phyloP scores from a whole-genome alignment of 1,140 invertebrate species.

The Fopius arisanus region DNA sequence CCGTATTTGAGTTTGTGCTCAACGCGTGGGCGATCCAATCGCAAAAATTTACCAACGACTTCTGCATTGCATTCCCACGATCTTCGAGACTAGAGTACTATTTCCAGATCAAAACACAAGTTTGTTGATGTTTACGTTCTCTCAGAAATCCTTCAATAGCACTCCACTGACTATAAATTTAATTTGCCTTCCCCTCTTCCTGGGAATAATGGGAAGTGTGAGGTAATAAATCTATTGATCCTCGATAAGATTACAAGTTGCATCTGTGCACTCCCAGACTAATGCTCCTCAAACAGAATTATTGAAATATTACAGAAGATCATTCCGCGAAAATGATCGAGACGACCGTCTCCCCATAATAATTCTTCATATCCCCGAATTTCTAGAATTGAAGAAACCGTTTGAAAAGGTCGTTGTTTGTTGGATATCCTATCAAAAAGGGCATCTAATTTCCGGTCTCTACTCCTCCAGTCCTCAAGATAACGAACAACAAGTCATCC shows the following conservation, averaged over 20 bases:
- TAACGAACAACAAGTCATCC: too few species aligned
- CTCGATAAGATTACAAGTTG: not conserved
- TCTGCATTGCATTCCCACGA: not conserved
- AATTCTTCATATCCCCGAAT: too few species aligned
- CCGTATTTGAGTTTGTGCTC: not conserved
- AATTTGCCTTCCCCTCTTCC: not conserved
- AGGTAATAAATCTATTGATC: not conserved
- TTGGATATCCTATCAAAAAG: too few species aligned
- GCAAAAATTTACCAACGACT: not conserved
- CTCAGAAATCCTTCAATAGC: not conserved
- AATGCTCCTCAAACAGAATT: not conserved
- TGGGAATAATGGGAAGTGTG: not conserved
- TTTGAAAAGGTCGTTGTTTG: too few species aligned
- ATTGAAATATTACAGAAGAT: too few species aligned
- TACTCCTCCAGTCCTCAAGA: too few species aligned
- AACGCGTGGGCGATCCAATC: not conserved
- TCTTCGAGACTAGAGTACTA: not conserved
- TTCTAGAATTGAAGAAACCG: too few species aligned
- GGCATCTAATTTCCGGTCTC: too few species aligned
- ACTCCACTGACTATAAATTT: too few species aligned
- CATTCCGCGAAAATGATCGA: too few species aligned
- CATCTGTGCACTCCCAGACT: not conserved
- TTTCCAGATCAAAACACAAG: not conserved
- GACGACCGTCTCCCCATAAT: too few species aligned
- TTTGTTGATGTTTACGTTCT: not conserved